A percentile compares a stretch with the other conserved stretches of the same genome.
Conservation (phyloP, 2,113 vertebrate genomes). For the Enhydra lutris region DNA sequence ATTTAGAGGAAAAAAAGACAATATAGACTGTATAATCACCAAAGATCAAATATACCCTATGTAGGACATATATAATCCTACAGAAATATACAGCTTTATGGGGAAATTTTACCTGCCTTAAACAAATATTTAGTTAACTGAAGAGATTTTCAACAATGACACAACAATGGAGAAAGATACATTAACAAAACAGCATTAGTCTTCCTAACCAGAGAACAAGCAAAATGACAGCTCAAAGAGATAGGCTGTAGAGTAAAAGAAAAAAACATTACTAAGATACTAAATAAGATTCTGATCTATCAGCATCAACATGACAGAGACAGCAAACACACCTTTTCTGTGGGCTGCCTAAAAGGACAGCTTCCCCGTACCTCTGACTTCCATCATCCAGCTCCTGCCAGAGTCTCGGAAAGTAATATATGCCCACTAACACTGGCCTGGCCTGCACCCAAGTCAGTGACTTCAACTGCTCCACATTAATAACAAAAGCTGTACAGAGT, state of each 20-base stretch:
- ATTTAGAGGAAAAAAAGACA: background rate
- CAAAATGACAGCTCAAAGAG: constrained; percentile 42
- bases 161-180: constrained; percentile 64
- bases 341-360: constrained; percentile 48
- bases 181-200: constrained; percentile 44
- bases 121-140: constrained; percentile 40
- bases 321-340: constrained; percentile 71
- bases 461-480: constrained; percentile 86
- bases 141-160: constrained; percentile 69
- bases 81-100: background rate
- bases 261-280: background rate
- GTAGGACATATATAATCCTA: fast-evolving
- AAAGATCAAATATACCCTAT: background rate
- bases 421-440: constrained; percentile 70
- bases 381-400: constrained; percentile 52
- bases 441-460: constrained; percentile 86
- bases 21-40: background rate
- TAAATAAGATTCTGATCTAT: background rate
- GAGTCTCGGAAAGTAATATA: constrained; percentile 71
- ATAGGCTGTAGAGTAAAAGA: background rate
- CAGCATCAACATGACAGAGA: background rate
- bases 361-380: constrained; percentile 44
- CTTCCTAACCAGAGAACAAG: constrained; percentile 63
- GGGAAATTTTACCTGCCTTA: constrained; percentile 58
- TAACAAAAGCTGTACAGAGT: constrained; percentile 74